Conservation (phyloP, 1,140 invertebrate species). For the Eueides isabella region DNA sequence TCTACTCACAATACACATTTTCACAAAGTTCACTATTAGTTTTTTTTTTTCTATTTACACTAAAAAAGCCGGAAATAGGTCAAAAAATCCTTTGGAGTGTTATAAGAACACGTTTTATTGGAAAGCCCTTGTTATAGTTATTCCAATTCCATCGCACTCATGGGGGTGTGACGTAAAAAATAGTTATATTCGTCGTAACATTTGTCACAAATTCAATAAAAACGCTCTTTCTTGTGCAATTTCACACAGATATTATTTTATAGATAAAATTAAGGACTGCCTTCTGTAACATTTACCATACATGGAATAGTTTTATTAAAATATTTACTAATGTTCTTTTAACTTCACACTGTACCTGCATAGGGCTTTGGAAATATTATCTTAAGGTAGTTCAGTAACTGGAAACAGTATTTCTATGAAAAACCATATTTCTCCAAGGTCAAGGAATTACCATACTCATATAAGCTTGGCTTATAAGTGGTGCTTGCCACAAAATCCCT, state of each 20-base stretch:
- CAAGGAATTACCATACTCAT: neutral
- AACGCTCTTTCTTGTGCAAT: conserved; percentile 1
- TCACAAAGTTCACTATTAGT: too few relatives aligned
- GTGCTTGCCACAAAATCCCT: neutral
- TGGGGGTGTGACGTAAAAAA: conserved; percentile 26
- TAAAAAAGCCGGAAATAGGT: too few relatives aligned
- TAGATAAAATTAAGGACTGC: neutral
- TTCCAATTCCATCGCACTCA: conserved; percentile 5
- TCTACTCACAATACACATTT: too few relatives aligned
- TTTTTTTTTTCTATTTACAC: too few relatives aligned
- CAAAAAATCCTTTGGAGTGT: neutral
- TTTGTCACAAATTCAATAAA: conserved; percentile 28
- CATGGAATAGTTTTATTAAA: neutral
- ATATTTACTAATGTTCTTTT: neutral
- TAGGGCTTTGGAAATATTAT: too few relatives aligned
- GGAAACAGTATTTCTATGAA: too few relatives aligned
- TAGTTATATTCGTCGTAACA: conserved; percentile 19
- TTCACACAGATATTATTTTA: neutral
- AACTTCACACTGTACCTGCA: too few relatives aligned
- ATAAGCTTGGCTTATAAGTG: conserved; percentile 2
- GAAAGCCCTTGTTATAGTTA: neutral
- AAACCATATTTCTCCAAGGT: too few relatives aligned
- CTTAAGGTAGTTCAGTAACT: too few relatives aligned
- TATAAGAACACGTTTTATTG: neutral
- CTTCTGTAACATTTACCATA: neutral